Conservation (phyloP, 2,888 invertebrate species). For the Hipparchia sbordonii region DNA sequence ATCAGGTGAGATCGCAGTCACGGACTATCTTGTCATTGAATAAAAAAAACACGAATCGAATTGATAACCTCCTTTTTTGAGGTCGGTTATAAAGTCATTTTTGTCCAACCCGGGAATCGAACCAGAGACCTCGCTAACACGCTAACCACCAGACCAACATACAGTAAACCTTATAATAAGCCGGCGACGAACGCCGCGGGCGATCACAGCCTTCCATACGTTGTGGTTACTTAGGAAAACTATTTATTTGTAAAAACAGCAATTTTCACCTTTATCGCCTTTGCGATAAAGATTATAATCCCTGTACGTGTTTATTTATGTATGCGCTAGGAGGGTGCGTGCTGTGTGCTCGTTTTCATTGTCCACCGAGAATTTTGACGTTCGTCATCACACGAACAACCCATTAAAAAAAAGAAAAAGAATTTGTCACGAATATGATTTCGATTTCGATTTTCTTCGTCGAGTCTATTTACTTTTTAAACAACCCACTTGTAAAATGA, state of each 20-base stretch:
- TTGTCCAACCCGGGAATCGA: neutral
- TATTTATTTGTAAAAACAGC: neutral
- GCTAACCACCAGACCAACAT: neutral
- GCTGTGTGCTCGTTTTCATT: neutral
- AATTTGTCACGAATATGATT: too few relatives aligned
- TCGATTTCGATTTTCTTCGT: too few relatives aligned
- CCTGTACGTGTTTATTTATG: neutral
- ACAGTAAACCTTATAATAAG: neutral
- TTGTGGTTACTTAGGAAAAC: slow-evolving; percentile 6
- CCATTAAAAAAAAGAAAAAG: too few relatives aligned
- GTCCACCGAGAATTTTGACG: neutral
- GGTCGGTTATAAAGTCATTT: neutral
- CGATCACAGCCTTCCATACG: neutral
- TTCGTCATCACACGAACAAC: neutral
- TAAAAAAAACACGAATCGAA: too few relatives aligned
- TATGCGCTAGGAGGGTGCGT: neutral
- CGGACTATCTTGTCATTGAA: too few relatives aligned
- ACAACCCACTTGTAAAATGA: too few relatives aligned
- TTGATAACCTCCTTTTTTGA: too few relatives aligned
- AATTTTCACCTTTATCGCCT: neutral
- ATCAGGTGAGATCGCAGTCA: too few relatives aligned
- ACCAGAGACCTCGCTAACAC: neutral
- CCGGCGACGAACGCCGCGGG: neutral
- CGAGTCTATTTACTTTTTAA: too few relatives aligned
- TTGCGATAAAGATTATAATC: neutral